Evolutionary conservation across 2,113 vertebrate species (phyloP).

Genomic region (Dromiciops gliroides): DNA sequence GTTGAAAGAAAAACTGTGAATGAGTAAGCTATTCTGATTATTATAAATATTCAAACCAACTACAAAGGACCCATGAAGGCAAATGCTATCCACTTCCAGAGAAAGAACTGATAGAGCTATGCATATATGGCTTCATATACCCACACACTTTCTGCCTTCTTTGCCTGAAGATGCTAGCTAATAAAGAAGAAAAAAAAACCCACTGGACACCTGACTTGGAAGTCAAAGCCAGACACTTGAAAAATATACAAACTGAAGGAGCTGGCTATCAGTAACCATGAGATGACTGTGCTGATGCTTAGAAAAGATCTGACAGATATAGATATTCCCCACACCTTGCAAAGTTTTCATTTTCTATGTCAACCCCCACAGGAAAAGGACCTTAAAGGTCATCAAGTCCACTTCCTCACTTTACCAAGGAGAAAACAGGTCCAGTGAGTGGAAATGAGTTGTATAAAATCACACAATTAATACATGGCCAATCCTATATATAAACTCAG

Average conservation of each 20-base stretch:
- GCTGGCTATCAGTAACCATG: neutral
- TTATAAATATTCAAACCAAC: no score
- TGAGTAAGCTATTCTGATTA: no score
- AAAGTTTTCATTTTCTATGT: neutral
- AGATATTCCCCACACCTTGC: neutral
- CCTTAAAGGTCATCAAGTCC: neutral
- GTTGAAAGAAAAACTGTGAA: no score
- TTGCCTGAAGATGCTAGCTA: neutral
- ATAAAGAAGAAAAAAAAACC: neutral
- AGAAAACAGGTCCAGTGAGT: neutral
- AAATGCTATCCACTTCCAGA: neutral
- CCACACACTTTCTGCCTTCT: neutral
- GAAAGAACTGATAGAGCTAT: neutral
- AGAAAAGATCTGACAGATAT: neutral
- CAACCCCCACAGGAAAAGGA: neutral
- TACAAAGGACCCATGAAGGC: neutral
- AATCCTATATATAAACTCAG: neutral
- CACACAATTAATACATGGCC: neutral
- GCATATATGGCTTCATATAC: neutral
- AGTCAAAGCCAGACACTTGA: neutral
- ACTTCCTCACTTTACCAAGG: neutral
- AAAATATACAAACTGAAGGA: neutral
- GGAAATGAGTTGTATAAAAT: neutral
- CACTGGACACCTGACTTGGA: neutral
- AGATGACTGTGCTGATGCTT: neutral